Conservation (phyloP, 2,888 invertebrate species). For the Graphium colonna region DNA sequence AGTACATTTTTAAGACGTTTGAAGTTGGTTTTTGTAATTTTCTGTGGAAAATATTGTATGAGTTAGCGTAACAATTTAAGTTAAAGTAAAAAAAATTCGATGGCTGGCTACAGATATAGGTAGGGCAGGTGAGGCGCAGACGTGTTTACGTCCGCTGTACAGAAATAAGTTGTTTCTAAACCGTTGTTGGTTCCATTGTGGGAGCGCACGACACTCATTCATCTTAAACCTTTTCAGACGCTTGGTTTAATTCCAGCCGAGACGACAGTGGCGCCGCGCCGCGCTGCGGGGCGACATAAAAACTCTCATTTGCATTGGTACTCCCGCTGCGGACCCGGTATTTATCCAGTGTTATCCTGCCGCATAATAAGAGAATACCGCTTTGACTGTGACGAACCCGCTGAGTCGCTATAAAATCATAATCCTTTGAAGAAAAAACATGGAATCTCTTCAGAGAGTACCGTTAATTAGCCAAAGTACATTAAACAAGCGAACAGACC, state of each 20-base stretch:
- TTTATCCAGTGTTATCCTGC: conserved; percentile 66
- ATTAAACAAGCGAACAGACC: conserved; percentile 26
- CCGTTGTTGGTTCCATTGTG: conserved; percentile 69
- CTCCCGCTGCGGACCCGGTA: conserved; percentile 52
- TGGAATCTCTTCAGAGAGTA: conserved; percentile 41
- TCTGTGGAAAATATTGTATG: no score
- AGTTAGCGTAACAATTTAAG: no score
- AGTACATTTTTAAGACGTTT: no score
- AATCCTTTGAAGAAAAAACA: conserved; percentile 51
- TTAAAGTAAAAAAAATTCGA: no score
- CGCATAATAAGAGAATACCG: conserved; percentile 63
- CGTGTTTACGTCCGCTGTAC: no score
- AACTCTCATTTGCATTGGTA: conserved; percentile 71
- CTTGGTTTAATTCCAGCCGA: conserved; percentile 64
- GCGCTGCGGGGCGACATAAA: conserved; percentile 53
- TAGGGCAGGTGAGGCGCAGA: conserved; percentile 53
- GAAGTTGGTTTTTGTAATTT: no score
- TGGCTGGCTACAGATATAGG: no score
- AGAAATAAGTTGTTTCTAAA: conserved; percentile 69
- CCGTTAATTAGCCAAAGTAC: conserved; percentile 50
- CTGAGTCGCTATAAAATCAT: conserved; percentile 47
- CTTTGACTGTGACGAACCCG: conserved; percentile 54
- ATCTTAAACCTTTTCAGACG: conserved; percentile 73
- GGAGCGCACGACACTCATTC: conserved; percentile 60
- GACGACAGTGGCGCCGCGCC: conserved; percentile 50